These are phyloP conservation scores for Cydia fagiglandana DNA, from an alignment of 1,140 invertebrate species.

Conservation along the genomic window DNA sequence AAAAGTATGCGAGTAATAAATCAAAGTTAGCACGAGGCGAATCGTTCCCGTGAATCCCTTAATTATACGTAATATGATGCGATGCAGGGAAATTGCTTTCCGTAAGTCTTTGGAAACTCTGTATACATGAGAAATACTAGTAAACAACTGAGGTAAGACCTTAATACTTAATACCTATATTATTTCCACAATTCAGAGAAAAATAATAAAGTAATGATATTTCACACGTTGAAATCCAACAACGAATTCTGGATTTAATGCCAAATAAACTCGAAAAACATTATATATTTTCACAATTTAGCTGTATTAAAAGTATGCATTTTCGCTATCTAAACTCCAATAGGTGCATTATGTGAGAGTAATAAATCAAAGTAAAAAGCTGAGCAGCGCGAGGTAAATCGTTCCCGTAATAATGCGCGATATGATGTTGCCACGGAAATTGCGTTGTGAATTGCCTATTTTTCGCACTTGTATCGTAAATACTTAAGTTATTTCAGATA, in stretches of 20 bases:
- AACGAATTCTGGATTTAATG: no score
- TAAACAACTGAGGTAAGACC: no score
- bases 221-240: no score
- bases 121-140: no score
- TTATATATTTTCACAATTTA: no score
- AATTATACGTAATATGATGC: slow-evolving; percentile 17
- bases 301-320: background rate
- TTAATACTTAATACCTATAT: no score
- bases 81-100: slow-evolving; percentile 26
- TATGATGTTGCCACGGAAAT: slow-evolving; percentile 19
- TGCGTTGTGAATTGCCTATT: background rate
- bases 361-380: slow-evolving; percentile 4
- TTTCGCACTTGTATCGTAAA: no score
- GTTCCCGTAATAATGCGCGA: slow-evolving; percentile 11
- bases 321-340: background rate
- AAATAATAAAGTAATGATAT: no score
- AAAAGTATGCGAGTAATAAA: background rate
- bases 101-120: background rate
- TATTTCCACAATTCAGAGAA: no score
- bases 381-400: slow-evolving; percentile 15
- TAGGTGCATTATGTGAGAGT: background rate
- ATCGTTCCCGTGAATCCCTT: background rate
- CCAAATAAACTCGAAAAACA: no score
- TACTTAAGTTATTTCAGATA: background rate
- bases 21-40: slow-evolving; percentile 19